Base-by-base conservation (phyloP, 2,888 invertebrate genomes). In the Sphinx pinastri region DNA sequence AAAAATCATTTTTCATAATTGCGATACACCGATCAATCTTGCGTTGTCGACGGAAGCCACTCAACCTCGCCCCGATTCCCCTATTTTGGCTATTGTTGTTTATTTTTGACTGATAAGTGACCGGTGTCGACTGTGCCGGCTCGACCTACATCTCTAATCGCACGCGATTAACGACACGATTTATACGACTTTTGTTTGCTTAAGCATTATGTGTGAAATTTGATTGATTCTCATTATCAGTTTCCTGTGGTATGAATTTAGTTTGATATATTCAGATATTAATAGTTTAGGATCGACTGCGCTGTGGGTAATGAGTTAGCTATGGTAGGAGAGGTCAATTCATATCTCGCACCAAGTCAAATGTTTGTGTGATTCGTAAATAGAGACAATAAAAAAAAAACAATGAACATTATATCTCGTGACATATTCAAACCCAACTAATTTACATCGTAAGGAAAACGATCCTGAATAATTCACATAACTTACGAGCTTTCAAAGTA, bases 1-100 rank as follows among this genome's bases (percentile, higher is more conserved):
- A 79, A 81, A 88, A 91, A 90, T 90, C 88, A 92, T 92, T 91
- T 91, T 91, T 92, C 91, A 92, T 91, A 92, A 92, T 92, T 88
- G 88, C 85, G 86, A 86, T 80, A 80, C 79, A 77, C 81, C 91
- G 84, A 93, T 93, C 93, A 91, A 93, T 93, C 92, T 88, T 89
- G 74, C 77, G 84, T 85, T 85, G 82, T 84, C 86, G 85, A 83
- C 91, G 91, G 92, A 92, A 93, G 89, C 85, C 88, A 90, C 91
- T 92, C 91, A 67, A 70, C 67, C 70, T 58, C 58, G 74, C 51
- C 67, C 25, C 58, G 74, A 79, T 76, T 81, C 81, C 76, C 81
- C 79, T 82, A 82, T 85, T 88, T 85, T 77, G 78, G 78, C 77
- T 88, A 83, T 88, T 90, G 88, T 88, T 88, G 85, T 89, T 89